Percentiles rank a stretch among this genome's conserved stretches.
These are phyloP conservation scores for Yponomeuta malinellus DNA, from an alignment of 2,888 invertebrate genomes.

Conservation along the genomic window DNA sequence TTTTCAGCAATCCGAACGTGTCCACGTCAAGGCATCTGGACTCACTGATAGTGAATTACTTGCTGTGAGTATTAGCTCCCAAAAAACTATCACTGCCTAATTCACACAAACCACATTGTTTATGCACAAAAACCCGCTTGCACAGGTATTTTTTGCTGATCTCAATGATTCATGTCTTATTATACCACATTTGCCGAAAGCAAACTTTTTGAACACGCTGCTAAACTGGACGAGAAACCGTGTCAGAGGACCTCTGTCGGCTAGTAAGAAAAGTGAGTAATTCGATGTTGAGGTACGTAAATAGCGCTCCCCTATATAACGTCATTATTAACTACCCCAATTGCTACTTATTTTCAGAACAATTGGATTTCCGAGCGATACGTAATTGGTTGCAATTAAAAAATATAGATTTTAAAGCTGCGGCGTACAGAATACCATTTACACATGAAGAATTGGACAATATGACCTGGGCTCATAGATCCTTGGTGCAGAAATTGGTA, in stretches of 20 bases:
- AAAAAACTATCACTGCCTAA: neutral
- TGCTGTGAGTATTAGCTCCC: neutral
- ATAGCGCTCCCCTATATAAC: too few relatives aligned
- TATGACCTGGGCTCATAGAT: conserved; percentile 53
- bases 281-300: neutral
- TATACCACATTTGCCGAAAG: conserved; percentile 61
- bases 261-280: conserved; percentile 42
- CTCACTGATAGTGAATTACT: neutral
- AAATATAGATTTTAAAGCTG: conserved; percentile 52
- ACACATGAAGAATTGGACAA: conserved; percentile 43
- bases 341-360: conserved; percentile 75
- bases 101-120: neutral
- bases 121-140: neutral
- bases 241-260: conserved; percentile 44
- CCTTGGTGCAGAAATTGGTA: conserved; percentile 52
- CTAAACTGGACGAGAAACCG: conserved; percentile 55
- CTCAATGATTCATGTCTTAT: conserved; percentile 49
- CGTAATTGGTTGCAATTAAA: conserved; percentile 79
- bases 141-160: conserved; percentile 56
- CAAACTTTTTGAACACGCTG: conserved; percentile 49
- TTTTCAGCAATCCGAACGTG: conserved; percentile 12
- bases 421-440: conserved; percentile 54
- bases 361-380: conserved; percentile 87
- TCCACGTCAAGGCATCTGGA: neutral
- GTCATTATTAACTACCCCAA: neutral